phyloP scores from a whole-genome alignment of 2,113 vertebrate genomes.

The Galeopterus variegatus region DNA sequence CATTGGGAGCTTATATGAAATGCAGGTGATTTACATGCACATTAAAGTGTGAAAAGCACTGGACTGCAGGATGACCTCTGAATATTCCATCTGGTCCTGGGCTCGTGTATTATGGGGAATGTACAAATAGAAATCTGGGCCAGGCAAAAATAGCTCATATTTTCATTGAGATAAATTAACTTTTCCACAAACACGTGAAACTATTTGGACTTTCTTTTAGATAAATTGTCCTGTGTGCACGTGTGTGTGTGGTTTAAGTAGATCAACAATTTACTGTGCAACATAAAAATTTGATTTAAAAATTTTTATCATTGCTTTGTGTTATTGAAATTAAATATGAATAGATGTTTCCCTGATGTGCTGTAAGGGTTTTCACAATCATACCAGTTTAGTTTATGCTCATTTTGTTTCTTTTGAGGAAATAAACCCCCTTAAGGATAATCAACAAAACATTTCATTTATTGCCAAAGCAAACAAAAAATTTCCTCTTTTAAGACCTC shows the following conservation, averaged over 20 bases:
- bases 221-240: background rate
- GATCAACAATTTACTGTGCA: conserved; percentile 1
- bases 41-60: background rate
- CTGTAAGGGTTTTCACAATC: conserved; percentile 9
- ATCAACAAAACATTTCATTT: conserved; percentile 64
- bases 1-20: background rate
- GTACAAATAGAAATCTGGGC: background rate
- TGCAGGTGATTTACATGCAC: background rate
- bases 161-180: background rate
- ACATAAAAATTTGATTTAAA: conserved; percentile 34
- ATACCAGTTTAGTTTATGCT: background rate
- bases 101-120: background rate
- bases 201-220: conserved; percentile 37
- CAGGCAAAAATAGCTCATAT: background rate
- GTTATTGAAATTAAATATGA: conserved; percentile 53
- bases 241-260: background rate
- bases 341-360: conserved; percentile 20
- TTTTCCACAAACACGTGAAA: background rate
- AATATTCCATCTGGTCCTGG: background rate
- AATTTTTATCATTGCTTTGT: background rate
- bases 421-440: conserved; percentile 62
- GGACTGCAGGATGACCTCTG: background rate
- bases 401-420: conserved; percentile 62
- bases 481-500: background rate
- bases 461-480: conserved; percentile 36